Evolutionary conservation across 1,140 invertebrate species (phyloP).

Genomic region (Apolygus lucorum): DNA sequence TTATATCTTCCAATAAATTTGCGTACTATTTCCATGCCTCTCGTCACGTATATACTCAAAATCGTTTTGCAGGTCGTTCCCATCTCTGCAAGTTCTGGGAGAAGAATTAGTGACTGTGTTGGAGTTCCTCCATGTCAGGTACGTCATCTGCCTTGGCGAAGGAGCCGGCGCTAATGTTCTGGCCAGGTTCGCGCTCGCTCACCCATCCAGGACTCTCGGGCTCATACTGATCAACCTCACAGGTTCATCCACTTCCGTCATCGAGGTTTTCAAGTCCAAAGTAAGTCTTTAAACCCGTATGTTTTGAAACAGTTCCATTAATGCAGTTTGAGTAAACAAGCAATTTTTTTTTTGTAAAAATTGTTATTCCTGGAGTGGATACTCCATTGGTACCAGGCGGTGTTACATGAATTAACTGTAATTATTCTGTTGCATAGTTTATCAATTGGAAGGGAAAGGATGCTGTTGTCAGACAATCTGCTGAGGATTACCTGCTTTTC

Average conservation of each 20-base stretch:
- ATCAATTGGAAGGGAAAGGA: conserved; percentile 63
- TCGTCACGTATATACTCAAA: no score
- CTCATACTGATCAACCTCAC: conserved; percentile 82
- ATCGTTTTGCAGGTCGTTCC: conserved; percentile 55
- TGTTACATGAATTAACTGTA: no score
- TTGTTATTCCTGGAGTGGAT: no score
- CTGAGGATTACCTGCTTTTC: conserved; percentile 74
- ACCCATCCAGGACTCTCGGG: conserved; percentile 64
- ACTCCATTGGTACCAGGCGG: no score
- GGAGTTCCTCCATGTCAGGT: conserved; percentile 67
- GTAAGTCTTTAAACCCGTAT: conserved; percentile 42
- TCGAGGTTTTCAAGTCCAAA: conserved; percentile 79
- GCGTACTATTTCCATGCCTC: no score
- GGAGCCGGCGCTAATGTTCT: conserved; percentile 84
- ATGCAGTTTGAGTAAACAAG: no score
- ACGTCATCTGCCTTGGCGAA: conserved; percentile 76
- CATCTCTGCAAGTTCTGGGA: conserved; percentile 69
- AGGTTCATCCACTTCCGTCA: conserved; percentile 72
- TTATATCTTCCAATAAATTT: no score
- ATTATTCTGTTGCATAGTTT: no score
- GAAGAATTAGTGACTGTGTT: conserved; percentile 74
- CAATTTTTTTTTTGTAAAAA: no score
- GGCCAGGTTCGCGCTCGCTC: conserved; percentile 70
- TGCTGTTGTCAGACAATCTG: conserved; percentile 55
- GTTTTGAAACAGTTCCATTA: no score